Conservation (phyloP, 2,113 vertebrate genomes). For the Coptodon bakossiorum region DNA sequence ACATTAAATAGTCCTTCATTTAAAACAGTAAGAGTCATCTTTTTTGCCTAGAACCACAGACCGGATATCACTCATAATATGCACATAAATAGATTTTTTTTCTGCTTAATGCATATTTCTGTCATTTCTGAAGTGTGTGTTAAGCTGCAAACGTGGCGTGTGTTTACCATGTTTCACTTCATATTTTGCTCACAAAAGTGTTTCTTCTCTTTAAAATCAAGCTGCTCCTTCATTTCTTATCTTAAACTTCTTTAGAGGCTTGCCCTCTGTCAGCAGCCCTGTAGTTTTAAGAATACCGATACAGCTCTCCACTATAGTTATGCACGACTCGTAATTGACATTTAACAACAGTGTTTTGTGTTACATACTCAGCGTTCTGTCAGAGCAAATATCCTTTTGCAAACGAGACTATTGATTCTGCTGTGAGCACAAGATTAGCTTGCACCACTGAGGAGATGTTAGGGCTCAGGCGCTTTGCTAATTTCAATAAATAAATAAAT, state of each 20-base stretch:
- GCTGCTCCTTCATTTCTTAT: neutral
- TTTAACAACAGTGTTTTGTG: neutral
- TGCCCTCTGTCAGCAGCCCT: neutral
- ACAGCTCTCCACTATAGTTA: neutral
- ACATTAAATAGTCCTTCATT: neutral
- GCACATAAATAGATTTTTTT: neutral
- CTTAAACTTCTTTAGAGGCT: neutral
- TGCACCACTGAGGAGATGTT: neutral
- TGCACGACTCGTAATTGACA: neutral
- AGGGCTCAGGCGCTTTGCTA: neutral
- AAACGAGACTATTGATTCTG: slow-evolving; percentile 32
- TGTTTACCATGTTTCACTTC: neutral
- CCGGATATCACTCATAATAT: neutral
- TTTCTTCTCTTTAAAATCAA: neutral
- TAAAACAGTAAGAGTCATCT: neutral
- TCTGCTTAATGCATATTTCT: neutral
- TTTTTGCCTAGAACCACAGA: neutral
- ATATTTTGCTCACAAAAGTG: neutral
- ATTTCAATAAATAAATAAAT: neutral
- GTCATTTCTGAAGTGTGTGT: neutral
- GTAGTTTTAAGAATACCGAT: neutral
- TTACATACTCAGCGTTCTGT: slow-evolving; percentile 15
- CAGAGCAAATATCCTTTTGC: slow-evolving; percentile 25
- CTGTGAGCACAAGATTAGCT: slow-evolving; percentile 14
- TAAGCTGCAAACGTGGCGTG: neutral